A percentile compares a stretch with the other conserved stretches of the same genome.
Conservation (phyloP, 92 coral and sea anemone species). For the Porites evermanni region DNA sequence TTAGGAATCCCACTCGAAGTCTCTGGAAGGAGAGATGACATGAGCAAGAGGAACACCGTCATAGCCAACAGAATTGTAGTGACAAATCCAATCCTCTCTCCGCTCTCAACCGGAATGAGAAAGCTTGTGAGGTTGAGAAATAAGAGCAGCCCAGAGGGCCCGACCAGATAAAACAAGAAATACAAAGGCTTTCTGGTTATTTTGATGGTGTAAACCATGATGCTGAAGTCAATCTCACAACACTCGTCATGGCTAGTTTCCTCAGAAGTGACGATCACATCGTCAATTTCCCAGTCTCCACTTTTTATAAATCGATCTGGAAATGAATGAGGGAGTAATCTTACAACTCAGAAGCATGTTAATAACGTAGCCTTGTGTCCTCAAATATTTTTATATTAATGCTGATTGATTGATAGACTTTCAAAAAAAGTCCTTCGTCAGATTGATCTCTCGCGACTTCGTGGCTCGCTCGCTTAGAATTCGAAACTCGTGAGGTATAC, state of each 20-base stretch:
- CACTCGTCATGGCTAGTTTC: slow-evolving; percentile 64
- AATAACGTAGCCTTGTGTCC: no score
- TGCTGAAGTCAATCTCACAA: slow-evolving; percentile 66
- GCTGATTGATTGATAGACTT: not conserved
- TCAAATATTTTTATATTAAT: no score
- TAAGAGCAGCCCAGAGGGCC: slow-evolving; percentile 71
- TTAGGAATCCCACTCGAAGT: slow-evolving; percentile 77
- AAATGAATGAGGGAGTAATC: not conserved
- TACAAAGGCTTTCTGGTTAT: slow-evolving; percentile 65
- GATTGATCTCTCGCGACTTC: no score
- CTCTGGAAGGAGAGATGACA: slow-evolving; percentile 76
- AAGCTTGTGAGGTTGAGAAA: slow-evolving; percentile 63
- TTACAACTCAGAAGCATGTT: not conserved
- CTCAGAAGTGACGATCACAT: not conserved
- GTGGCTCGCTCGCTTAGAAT: no score
- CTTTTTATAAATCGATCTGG: slow-evolving; percentile 59
- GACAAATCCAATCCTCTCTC: slow-evolving; percentile 92
- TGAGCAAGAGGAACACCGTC: slow-evolving; percentile 80
- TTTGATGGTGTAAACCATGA: slow-evolving; percentile 51
- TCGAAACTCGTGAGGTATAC: no score
- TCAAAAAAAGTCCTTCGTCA: no score
- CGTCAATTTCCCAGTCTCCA: slow-evolving; percentile 70
- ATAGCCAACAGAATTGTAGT: slow-evolving; percentile 85
- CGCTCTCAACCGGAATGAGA: slow-evolving; percentile 85
- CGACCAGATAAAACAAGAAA: slow-evolving; percentile 73